Base-by-base conservation (phyloP, 2,113 vertebrate species). In the Leucosticte australis region DNA sequence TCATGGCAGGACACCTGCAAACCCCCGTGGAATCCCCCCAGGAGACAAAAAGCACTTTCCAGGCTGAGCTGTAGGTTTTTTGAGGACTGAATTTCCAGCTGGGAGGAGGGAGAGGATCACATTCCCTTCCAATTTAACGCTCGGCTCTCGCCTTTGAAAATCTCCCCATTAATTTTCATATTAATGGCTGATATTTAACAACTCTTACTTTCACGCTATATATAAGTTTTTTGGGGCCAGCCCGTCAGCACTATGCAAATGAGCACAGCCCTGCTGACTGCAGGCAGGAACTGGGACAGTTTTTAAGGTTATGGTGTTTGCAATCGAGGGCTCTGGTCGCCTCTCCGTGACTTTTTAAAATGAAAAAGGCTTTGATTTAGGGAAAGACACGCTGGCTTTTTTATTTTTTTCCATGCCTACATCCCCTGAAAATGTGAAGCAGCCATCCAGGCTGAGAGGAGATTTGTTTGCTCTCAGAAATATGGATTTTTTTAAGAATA, bases 211-310 rank as follows among this genome's bases (percentile, higher is more conserved):
- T 83, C 71, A 10, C 18, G 50, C 87, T 88, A 26, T 74, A 50
- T 80, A 22, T 50, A 95, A 89, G 16, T 41, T 75, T 95, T 86
- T 82, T 75, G 65, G 93, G 94, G 91, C 74, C 87, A 83, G 87
- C 35, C 57, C n/a, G 91, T 95, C 84, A 97, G 95, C 90, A 70
- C 92, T 90, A 78, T 93, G 89, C 41, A 94, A 93, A 96, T 90
- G 50, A 95, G 92, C 94, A 55, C 79, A 73, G 89, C 91, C 50
- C 92, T 90, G 77, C 62, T 81, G 86, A 90, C 83, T 83, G 94
- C 83, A 86, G 82, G 65, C 37, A 56, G 93, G 26, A 96, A 95
- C 7, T 95, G 92, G 93, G 95, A 26, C 96, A 90, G 82, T 53
- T 94, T 95, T 94, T 92, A 87, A 95, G 92, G 96, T 87, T 94